These are phyloP conservation scores for Epinephelus fuscoguttatus DNA, from an alignment of 2,113 vertebrate species.

Conservation along the genomic window DNA sequence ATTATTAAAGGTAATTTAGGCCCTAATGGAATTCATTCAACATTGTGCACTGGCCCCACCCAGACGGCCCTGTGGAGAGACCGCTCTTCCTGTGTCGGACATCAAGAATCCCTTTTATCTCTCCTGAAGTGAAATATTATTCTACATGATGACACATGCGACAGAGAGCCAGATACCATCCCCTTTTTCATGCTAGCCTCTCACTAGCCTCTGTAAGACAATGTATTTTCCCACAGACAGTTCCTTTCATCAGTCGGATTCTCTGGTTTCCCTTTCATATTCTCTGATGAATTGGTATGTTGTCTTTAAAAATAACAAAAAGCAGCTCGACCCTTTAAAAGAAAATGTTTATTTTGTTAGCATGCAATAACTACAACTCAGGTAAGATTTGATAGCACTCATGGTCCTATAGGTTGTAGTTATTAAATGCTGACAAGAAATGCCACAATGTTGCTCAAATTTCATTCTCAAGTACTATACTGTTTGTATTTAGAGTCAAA, in stretches of 20 bases:
- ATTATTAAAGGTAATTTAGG: slow-evolving; percentile 87
- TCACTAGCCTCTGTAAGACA: slow-evolving; percentile 15
- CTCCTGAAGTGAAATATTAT: slow-evolving; percentile 50
- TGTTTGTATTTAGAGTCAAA: background rate
- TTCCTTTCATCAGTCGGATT: slow-evolving; percentile 7
- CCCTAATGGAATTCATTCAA: slow-evolving; percentile 85
- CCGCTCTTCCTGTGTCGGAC: slow-evolving; percentile 35
- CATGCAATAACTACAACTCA: background rate
- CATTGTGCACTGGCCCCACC: slow-evolving; percentile 70
- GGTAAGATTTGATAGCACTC: background rate
- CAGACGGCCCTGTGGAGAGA: slow-evolving; percentile 45
- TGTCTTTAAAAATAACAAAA: background rate
- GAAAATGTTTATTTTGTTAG: background rate
- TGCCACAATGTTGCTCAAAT: background rate
- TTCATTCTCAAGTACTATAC: background rate
- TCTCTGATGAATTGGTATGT: background rate
- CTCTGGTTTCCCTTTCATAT: background rate
- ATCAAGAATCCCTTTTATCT: slow-evolving; percentile 55
- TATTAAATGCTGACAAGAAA: background rate
- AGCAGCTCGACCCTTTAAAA: background rate
- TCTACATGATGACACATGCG: slow-evolving; percentile 51
- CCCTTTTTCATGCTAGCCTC: slow-evolving; percentile 19
- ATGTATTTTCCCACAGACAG: slow-evolving; percentile 1
- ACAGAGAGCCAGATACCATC: slow-evolving; percentile 9
- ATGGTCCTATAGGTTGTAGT: background rate